phyloP scores from a whole-genome alignment of 2,113 vertebrate species.

The Microtus pennsylvanicus region DNA sequence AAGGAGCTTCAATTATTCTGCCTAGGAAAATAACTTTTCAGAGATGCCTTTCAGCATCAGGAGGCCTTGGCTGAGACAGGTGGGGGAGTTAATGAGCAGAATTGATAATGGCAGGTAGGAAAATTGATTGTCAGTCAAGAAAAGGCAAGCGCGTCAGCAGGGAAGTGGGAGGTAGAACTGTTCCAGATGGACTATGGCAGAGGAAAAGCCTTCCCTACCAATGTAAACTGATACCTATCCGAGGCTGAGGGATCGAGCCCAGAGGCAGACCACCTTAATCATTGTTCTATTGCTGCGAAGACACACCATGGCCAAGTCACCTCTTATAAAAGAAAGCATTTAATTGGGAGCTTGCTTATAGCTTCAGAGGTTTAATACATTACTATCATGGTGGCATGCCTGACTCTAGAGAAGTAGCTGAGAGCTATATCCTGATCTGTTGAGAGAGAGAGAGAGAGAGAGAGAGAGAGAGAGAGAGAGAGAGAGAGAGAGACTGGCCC shows the following conservation, averaged over 20 bases:
- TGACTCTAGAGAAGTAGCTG: too few relatives aligned
- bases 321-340: background rate
- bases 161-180: background rate
- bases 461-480: background rate
- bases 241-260: background rate
- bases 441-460: background rate
- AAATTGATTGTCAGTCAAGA: constrained; percentile 76
- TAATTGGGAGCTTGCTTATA: background rate
- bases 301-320: background rate
- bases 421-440: background rate
- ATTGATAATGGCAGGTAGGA: constrained; percentile 75
- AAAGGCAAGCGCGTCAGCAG: background rate
- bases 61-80: constrained; percentile 51
- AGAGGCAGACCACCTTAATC: background rate
- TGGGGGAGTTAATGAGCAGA: constrained; percentile 74
- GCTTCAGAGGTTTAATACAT: background rate
- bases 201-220: background rate
- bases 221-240: background rate
- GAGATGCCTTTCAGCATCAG: constrained; percentile 43
- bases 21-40: constrained; percentile 69
- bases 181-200: background rate
- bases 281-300: background rate
- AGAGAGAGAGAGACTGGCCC: background rate
- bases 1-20: constrained; percentile 73
- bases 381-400: too few relatives aligned